These are phyloP conservation scores for Neoscelio sp. DNA, from an alignment of 2,888 invertebrate genomes.

Conservation along the genomic window DNA sequence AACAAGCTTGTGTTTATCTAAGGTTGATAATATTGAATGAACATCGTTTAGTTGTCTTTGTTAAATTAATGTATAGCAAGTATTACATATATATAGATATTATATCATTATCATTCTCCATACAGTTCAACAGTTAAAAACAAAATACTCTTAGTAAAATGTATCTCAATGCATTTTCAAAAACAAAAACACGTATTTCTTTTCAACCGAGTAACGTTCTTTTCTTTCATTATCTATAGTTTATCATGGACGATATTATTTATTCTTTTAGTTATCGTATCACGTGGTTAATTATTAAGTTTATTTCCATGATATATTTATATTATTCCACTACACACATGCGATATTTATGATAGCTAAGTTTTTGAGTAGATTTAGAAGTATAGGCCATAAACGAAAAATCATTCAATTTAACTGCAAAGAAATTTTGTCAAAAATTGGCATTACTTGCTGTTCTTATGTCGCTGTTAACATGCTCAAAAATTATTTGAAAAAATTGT, in stretches of 20 bases:
- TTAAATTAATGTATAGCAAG: too few species aligned
- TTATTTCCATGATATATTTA: conserved; percentile 76
- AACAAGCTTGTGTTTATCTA: too few species aligned
- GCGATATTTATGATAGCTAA: conserved; percentile 74
- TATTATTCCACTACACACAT: conserved; percentile 76
- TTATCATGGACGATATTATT: conserved; percentile 68
- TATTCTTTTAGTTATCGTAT: conserved; percentile 37
- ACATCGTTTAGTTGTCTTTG: too few species aligned
- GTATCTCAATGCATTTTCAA: conserved; percentile 9
- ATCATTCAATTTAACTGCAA: neutral
- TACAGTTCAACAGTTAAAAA: too few species aligned
- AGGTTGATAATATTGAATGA: too few species aligned
- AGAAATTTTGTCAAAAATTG: neutral
- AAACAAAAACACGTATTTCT: neutral
- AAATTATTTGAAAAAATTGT: too few species aligned
- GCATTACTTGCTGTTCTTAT: too few species aligned
- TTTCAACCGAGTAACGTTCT: conserved; percentile 29
- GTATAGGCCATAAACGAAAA: conserved; percentile 10
- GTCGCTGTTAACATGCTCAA: too few species aligned
- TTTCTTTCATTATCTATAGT: conserved; percentile 46
- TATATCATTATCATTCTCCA: too few species aligned
- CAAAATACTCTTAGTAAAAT: too few species aligned
- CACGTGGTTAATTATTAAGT: conserved; percentile 69
- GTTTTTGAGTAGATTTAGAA: conserved; percentile 36
- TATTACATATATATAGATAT: too few species aligned